Conservation (phyloP, 2,797 vertebrate species). For the Hipposideros larvatus region DNA sequence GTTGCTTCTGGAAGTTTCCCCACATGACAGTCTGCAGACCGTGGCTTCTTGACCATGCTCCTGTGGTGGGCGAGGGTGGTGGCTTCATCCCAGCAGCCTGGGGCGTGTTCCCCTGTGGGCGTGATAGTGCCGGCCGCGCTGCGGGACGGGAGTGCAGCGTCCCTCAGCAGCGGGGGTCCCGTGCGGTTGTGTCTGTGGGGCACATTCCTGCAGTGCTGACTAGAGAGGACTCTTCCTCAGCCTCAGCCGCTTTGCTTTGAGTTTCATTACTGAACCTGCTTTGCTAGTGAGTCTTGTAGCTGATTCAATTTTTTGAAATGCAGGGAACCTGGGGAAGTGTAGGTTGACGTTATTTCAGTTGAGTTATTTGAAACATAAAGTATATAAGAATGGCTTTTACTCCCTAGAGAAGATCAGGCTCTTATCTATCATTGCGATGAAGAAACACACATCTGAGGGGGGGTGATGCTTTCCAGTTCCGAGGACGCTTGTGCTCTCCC, state of each 20-base stretch:
- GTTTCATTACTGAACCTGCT: neutral
- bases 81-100: neutral
- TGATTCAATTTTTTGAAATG: neutral
- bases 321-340: neutral
- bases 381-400: neutral
- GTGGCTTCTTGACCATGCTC: neutral
- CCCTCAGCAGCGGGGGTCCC: neutral
- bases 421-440: neutral
- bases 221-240: too few species aligned
- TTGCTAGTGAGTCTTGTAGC: too few species aligned
- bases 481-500: neutral
- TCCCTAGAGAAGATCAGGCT: neutral
- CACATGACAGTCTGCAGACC: neutral
- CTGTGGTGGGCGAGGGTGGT: neutral
- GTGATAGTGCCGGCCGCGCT: fast-evolving
- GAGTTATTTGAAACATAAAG: neutral
- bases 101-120: too few species aligned
- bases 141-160: fast-evolving
- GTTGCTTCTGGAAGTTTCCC: neutral
- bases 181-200: too few species aligned
- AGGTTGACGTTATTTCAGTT: neutral
- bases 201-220: too few species aligned
- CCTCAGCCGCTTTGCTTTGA: neutral
- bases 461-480: neutral
- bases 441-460: neutral